Base-by-base conservation (phyloP, 2,797 vertebrate species). In the Enteromius afrohamiltoni region DNA sequence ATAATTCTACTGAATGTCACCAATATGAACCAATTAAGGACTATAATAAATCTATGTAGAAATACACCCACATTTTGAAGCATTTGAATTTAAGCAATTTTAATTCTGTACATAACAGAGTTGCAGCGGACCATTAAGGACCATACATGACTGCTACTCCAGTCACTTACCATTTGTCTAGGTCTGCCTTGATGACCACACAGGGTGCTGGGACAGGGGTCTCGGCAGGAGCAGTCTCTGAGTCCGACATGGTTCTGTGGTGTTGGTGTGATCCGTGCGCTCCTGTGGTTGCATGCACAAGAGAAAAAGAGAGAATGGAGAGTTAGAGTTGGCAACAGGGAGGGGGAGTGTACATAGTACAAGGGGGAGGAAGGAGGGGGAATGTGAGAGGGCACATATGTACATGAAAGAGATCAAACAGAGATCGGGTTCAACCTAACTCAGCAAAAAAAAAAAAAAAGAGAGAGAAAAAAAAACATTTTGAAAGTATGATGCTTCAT, bases 131-230 rank as follows among this genome's bases (percentile, higher is more conserved):
- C 16, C 67, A 69, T 16, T 40, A 69, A 37, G 82, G 29, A 62
- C 65, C 26, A 47, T 64, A n/a, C 31, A 79, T 45, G 26, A 71
- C 69, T 47, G 16, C 16, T 11, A 10, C 13, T 26, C 19, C 64
- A 26, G n/a, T 85, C 86, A 91, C 95, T 88, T 91, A 95, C 95
- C 95, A 95, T 91, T 95, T 95, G 88, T 95, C 94, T 92, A 95
- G 92, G 86, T 95, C 93, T 77, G 92, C 92, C 88, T 95, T 95
- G 92, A 94, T 92, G 87, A 79, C 70, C 87, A 90, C 87, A 77
- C 95, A 95, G 19, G 91, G 89, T 64, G 91, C 88, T 3, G 95
- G 94, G 85, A 95, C 89, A 11, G 93, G 90, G 88, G 91, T 90
- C 88, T 95, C 92, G 0, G 88, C 79, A 5, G 92, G 90, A 85